These are phyloP conservation scores for Eutolmus rufibarbis DNA, from an alignment of 2,888 invertebrate species.

Conservation along the genomic window DNA sequence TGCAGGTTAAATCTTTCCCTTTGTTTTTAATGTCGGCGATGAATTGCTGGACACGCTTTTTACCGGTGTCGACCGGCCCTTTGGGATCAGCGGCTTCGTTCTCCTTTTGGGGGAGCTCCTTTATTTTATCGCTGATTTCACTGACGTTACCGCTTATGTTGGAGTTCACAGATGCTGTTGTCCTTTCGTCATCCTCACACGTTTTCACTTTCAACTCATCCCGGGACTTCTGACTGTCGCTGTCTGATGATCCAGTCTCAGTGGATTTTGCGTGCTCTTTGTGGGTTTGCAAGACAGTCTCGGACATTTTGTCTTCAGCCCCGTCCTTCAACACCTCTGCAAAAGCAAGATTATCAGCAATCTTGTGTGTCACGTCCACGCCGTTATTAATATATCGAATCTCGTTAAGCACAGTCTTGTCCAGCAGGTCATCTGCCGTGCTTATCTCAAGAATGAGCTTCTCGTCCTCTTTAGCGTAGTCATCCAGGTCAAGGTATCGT, in stretches of 20 bases:
- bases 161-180: constrained; percentile 61
- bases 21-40: constrained; percentile 54
- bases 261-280: constrained; percentile 31
- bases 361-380: constrained; percentile 59
- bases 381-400: constrained; percentile 62
- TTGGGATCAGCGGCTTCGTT: neutral
- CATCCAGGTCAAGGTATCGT: constrained; percentile 12
- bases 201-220: constrained; percentile 35
- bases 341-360: constrained; percentile 46
- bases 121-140: constrained; percentile 50
- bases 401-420: constrained; percentile 58
- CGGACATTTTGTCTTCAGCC: neutral
- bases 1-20: constrained; percentile 55
- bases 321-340: neutral
- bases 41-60: constrained; percentile 54
- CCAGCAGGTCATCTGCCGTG: constrained; percentile 55
- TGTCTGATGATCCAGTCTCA: constrained; percentile 38
- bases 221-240: constrained; percentile 36
- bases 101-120: neutral
- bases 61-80: constrained; percentile 50
- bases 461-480: constrained; percentile 57
- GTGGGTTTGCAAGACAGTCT: neutral
- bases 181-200: constrained; percentile 56
- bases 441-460: constrained; percentile 58
- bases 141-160: constrained; percentile 55